Base-by-base conservation (phyloP, 2,113 vertebrate genomes). In the Amazona guildingii region DNA sequence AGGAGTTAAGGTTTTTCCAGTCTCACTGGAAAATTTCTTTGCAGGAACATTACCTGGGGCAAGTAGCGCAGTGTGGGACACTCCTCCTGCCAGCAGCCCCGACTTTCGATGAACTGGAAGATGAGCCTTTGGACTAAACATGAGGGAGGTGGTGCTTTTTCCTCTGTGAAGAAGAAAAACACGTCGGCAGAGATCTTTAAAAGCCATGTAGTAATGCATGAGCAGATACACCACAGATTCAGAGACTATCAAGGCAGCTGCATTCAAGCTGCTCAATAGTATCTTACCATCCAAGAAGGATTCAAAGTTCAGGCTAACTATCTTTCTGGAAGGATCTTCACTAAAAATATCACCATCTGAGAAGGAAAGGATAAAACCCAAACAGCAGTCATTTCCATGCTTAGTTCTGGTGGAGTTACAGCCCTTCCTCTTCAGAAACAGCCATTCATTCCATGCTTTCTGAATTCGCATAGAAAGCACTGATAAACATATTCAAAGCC, bases 271-370 rank as follows among this genome's bases (percentile, higher is more conserved):
- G 43, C 35, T 90, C 9, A 35, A 87, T 54, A 68, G 76, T 91
- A 83, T 46, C 98, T 98, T 97, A 98, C 98, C 98, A 59, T 98
- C 96, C 95, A 98, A 95, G 59, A 97, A 74, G 59, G 98, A 98
- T 24, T 98, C 96, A 77, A 98, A 97, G 76, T 84, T 95, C 83
- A 98, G 62, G 51, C 94, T 96, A 69, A 86, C 14, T 76, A 98
- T 98, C 92, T 85, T 97, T 90, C 95, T 97, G 77, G 64, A 94
- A 61, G 90, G 85, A 51, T 86, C 96, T 84, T 91, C 92, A 90
- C 96, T 90, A 0, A 97, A 98, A 86, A 63, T 44, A n/a, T 93
- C 92, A 69, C 86, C 96, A 92, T 93, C 98, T 98, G 91, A 77
- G 37, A 92, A 91, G 74, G 88, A 27, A 94, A 88, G 75, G 86